Conservation (phyloP, 2,888 invertebrate species). For the Chydorus sphaericus region DNA sequence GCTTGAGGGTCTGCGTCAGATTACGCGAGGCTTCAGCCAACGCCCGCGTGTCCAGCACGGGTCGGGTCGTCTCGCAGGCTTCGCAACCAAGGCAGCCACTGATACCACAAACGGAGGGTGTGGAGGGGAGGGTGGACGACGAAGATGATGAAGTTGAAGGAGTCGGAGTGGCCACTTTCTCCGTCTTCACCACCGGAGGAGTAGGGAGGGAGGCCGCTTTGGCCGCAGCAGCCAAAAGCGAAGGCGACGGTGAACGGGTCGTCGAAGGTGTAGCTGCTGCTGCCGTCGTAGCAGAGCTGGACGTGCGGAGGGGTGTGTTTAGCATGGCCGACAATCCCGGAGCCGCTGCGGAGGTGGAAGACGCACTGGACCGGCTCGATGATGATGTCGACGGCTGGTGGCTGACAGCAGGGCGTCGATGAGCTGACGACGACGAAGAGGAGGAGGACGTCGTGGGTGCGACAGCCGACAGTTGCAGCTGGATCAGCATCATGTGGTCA, state of each 20-base stretch:
- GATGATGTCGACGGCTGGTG: slow-evolving; percentile 18
- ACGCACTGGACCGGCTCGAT: slow-evolving; percentile 17
- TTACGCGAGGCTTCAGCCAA: slow-evolving; percentile 81
- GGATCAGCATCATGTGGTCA: slow-evolving; percentile 95
- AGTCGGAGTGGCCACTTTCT: slow-evolving; percentile 23
- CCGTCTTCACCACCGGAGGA: slow-evolving; percentile 1
- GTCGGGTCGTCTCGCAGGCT: slow-evolving; percentile 13
- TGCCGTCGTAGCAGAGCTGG: too few species aligned
- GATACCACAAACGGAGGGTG: neutral
- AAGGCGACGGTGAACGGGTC: slow-evolving; percentile 14
- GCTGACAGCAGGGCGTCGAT: slow-evolving; percentile 18
- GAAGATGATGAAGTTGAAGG: slow-evolving; percentile 24
- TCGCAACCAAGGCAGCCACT: slow-evolving; percentile 13
- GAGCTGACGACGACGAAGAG: slow-evolving; percentile 22
- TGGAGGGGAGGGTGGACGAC: slow-evolving; percentile 19
- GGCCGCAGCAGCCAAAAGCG: slow-evolving; percentile 11
- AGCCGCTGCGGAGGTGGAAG: slow-evolving; percentile 15
- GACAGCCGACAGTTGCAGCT: slow-evolving; percentile 79
- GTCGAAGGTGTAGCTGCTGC: slow-evolving; percentile 14
- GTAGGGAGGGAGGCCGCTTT: slow-evolving; percentile 17
- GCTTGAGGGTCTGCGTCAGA: slow-evolving; percentile 76
- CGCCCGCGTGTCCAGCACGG: slow-evolving; percentile 47
- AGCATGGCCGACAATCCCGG: slow-evolving; percentile 12
- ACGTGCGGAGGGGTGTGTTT: slow-evolving; percentile 5
- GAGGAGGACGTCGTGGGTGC: slow-evolving; percentile 35